These are phyloP conservation scores for Amorpha juglandis DNA, from an alignment of 2,888 invertebrate genomes.

Conservation along the genomic window DNA sequence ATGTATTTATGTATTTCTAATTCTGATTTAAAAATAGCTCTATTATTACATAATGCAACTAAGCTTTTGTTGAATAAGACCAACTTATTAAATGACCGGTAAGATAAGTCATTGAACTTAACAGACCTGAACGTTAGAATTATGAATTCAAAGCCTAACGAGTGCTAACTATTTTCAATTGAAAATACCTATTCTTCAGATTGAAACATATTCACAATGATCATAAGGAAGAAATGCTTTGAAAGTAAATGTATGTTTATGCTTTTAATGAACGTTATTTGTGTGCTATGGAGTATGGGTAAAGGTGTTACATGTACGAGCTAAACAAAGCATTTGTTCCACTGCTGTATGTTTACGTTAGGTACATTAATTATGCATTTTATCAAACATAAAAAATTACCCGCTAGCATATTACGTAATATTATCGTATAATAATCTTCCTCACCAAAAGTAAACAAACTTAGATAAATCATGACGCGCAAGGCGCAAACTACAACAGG, in stretches of 20 bases:
- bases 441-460: not conserved
- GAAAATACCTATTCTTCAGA: no score
- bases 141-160: not conserved
- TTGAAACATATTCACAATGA: no score
- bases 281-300: not conserved
- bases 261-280: no score
- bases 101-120: not conserved
- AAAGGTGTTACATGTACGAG: not conserved
- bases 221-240: no score
- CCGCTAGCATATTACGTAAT: not conserved
- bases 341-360: slow-evolving; percentile 8
- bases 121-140: not conserved
- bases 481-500: not conserved
- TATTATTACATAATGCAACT: slow-evolving; percentile 2
- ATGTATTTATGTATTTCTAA: not conserved
- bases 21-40: no score
- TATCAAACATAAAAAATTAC: not conserved
- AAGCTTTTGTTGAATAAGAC: not conserved
- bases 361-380: not conserved
- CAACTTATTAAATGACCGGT: not conserved
- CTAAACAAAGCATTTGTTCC: not conserved
- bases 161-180: not conserved
- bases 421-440: not conserved
- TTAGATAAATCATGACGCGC: not conserved
- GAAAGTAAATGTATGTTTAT: no score